Evolutionary conservation across 2,113 vertebrate species (phyloP), one percentile per base, ranked within the genome.

Genomic region (Colius striatus): DNA sequence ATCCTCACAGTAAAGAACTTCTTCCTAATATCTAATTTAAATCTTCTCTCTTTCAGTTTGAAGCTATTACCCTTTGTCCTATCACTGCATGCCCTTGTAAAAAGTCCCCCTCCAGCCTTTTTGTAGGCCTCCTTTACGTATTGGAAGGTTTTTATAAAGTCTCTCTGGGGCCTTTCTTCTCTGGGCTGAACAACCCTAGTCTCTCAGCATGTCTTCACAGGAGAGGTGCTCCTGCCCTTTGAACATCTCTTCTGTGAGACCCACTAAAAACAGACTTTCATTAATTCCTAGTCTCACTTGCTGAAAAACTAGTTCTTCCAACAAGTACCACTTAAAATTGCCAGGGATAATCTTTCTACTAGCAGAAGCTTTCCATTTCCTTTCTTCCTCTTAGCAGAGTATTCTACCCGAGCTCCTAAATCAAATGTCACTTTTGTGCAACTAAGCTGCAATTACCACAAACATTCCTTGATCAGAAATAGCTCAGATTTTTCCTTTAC

Each of bases 221-320:
- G 12, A 41, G 38, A 41, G 38, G 38, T 41, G 38, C 38, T 41
- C 38, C 38, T 41, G 38, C 38, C 38, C 38, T 41, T 12, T 41
- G 38, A 41, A 77, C 4, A 45, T 2, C 29, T 63, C 11, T 74
- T 48, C 32, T 27, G n/a, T 34, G 26, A 86, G 3, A 74, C 6
- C 6, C 30, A 23, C 55, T 66, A 51, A 62, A 88, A 87, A 9
- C 16, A 61, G 14, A 58, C 11, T 80, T 48, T 41, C n/a, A 45
- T 18, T 0, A 0, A 62, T 72, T 94, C 27, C 38, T 22, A 12
- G 20, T 48, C 13, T 34, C 10, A 41, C 18, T 32, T 4, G 2
- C 48, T 73, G 58, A 61, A 74, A 70, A 83, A 30, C 20, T 26
- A 8, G 11, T 38, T 90, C 65, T 68, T 66, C 9, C 45, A 93